Conservation (phyloP, 2,888 invertebrate species). For the Sialis lutaria region DNA sequence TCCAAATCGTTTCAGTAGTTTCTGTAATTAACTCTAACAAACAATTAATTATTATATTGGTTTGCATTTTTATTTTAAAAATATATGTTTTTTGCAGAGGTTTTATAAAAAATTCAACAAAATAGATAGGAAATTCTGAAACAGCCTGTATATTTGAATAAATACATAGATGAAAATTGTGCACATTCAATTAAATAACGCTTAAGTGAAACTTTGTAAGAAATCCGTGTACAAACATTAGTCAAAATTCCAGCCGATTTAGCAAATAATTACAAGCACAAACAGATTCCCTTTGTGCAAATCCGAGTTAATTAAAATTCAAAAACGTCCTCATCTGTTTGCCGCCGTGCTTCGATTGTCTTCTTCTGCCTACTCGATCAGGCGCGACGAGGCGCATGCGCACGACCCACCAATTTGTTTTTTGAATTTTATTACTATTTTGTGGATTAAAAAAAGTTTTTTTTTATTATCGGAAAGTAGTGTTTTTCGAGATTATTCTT, state of each 20-base stretch:
- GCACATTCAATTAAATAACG: neutral
- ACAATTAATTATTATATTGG: too few relatives aligned
- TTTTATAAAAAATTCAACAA: too few relatives aligned
- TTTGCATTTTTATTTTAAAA: too few relatives aligned
- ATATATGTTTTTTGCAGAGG: too few relatives aligned
- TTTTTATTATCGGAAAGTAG: too few relatives aligned
- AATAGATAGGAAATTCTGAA: too few relatives aligned
- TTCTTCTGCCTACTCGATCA: neutral
- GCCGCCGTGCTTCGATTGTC: slow-evolving; percentile 1
- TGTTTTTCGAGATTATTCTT: too few relatives aligned
- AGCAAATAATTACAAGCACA: slow-evolving; percentile 2
- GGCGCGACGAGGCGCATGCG: neutral
- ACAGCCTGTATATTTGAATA: neutral
- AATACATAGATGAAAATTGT: neutral
- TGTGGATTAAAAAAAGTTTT: too few relatives aligned
- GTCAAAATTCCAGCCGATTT: slow-evolving; percentile 3
- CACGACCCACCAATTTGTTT: too few relatives aligned
- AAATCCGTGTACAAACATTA: neutral
- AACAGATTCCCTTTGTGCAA: neutral
- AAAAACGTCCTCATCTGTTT: slow-evolving; percentile 2
- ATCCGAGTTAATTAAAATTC: slow-evolving; percentile 2
- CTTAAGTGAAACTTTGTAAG: neutral
- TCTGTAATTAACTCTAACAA: too few relatives aligned
- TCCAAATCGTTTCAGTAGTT: too few relatives aligned
- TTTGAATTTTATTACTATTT: too few relatives aligned